Conservation (phyloP, 2,888 invertebrate genomes). For the Acanthosepion esculentum region DNA sequence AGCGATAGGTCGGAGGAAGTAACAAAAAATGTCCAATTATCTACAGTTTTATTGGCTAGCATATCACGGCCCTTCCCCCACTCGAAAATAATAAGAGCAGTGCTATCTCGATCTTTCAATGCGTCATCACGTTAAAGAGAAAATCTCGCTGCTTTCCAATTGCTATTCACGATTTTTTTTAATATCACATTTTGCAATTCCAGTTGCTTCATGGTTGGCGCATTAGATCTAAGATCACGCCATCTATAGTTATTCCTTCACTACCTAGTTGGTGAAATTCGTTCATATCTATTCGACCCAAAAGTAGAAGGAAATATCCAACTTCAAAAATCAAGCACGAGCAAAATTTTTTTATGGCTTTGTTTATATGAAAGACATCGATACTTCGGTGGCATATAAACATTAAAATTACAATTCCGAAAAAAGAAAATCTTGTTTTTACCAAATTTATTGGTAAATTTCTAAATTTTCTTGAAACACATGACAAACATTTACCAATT, state of each 20-base stretch:
- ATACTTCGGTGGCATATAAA: background rate
- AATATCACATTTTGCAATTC: background rate
- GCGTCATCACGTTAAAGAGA: conserved; percentile 22
- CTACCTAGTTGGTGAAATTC: background rate
- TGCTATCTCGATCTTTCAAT: conserved; percentile 16
- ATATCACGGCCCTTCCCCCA: background rate
- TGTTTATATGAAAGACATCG: background rate
- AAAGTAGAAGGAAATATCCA: background rate
- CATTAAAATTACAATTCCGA: background rate
- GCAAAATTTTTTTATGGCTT: background rate
- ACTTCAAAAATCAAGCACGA: too few species aligned
- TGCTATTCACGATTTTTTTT: background rate
- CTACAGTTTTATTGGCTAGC: conserved; percentile 4
- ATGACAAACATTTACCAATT: background rate
- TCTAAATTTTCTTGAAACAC: background rate
- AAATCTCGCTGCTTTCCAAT: background rate
- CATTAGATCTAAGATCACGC: background rate
- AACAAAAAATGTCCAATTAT: conserved; percentile 33
- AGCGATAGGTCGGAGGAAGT: background rate
- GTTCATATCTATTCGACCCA: background rate
- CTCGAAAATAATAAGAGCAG: background rate
- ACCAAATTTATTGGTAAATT: background rate
- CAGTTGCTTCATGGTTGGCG: background rate
- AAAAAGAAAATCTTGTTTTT: background rate
- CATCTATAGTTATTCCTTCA: background rate